Conservation (phyloP, 2,888 invertebrate species). For the Amiota communis region DNA sequence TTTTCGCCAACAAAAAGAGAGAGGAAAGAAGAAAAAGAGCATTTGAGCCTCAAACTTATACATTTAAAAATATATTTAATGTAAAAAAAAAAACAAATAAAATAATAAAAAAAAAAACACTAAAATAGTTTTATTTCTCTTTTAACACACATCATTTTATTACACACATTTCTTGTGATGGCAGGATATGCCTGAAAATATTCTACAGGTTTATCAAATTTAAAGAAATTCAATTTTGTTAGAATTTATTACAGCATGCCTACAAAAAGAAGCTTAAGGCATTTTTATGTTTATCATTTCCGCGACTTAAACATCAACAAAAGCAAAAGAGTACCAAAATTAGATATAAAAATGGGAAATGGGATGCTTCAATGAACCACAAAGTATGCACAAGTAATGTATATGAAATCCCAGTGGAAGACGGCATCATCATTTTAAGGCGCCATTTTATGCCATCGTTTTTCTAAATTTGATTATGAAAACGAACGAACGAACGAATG, state of each 20-base stretch:
- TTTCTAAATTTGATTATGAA: conserved; percentile 65
- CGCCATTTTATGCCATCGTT: conserved; percentile 41
- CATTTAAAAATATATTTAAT: conserved; percentile 64
- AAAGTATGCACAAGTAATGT: conserved; percentile 49
- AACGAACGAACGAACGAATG: conserved; percentile 45
- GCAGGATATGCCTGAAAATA: conserved; percentile 9
- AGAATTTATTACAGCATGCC: conserved; percentile 33
- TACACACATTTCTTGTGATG: background rate
- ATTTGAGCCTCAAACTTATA: conserved; percentile 45
- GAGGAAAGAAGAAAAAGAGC: conserved; percentile 30
- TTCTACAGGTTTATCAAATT: conserved; percentile 15
- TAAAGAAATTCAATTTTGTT: conserved; percentile 33
- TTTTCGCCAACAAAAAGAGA: conserved; percentile 21
- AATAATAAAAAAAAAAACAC: conserved; percentile 15
- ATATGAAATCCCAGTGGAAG: conserved; percentile 37
- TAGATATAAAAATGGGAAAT: background rate
- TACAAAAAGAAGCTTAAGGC: conserved; percentile 34
- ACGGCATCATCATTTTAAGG: conserved; percentile 35
- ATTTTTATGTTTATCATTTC: conserved; percentile 50
- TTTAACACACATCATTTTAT: background rate
- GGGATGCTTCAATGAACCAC: conserved; percentile 40
- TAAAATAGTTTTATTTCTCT: conserved; percentile 5
- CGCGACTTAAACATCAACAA: conserved; percentile 55
- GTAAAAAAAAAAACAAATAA: conserved; percentile 53
- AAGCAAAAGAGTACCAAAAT: conserved; percentile 40